Conservation (phyloP, 2,888 invertebrate genomes). For the Mystacides longicornis region DNA sequence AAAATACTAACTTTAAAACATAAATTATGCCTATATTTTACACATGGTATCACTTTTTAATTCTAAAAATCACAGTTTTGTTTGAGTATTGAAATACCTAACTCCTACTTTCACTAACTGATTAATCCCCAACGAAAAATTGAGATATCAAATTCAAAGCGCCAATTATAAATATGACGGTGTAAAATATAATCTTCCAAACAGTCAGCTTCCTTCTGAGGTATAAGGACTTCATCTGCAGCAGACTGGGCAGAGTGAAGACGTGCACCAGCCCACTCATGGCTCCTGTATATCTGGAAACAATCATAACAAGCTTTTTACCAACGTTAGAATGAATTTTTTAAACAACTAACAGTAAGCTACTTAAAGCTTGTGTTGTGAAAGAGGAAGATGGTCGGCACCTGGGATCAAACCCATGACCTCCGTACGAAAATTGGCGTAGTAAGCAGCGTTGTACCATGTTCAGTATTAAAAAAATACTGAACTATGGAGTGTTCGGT, state of each 20-base stretch:
- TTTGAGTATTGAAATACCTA: too few species aligned
- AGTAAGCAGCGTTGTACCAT: too few species aligned
- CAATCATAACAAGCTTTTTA: too few species aligned
- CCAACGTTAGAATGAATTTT: too few species aligned
- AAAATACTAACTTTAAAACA: too few species aligned
- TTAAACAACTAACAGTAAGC: too few species aligned
- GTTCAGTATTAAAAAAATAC: too few species aligned
- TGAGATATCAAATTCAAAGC: conserved; percentile 70
- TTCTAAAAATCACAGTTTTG: not conserved
- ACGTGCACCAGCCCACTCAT: conserved; percentile 81
- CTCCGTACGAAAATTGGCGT: too few species aligned
- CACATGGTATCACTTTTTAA: not conserved
- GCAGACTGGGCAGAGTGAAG: conserved; percentile 75
- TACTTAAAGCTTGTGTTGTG: too few species aligned
- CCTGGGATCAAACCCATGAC: too few species aligned
- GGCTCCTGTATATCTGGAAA: conserved; percentile 74
- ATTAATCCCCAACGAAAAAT: conserved; percentile 55
- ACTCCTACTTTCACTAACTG: not conserved
- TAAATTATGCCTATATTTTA: not conserved
- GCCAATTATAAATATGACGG: conserved; percentile 62
- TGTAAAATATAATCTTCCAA: conserved; percentile 51
- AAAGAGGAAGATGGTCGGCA: too few species aligned
- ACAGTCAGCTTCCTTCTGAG: conserved; percentile 53
- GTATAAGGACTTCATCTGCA: conserved; percentile 63
- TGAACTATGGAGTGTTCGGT: too few species aligned